Evolutionary conservation across 1,140 invertebrate genomes (phyloP).

Genomic region (Camponotus pennsylvanicus): DNA sequence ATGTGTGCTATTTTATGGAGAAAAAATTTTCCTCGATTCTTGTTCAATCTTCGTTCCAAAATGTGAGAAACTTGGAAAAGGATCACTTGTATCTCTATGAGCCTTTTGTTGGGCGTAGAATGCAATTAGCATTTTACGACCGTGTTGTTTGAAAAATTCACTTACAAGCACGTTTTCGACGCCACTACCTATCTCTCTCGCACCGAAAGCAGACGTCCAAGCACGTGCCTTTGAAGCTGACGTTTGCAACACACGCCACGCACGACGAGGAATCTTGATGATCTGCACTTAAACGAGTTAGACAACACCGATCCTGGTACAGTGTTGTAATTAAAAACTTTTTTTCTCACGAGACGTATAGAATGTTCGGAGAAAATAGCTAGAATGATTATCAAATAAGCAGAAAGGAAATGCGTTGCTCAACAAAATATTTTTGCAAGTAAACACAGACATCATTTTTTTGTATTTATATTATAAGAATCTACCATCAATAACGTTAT

Average conservation of each 20-base stretch:
- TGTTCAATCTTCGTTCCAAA: not conserved
- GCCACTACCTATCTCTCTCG: slow-evolving; percentile 25
- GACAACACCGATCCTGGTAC: slow-evolving; percentile 6
- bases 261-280: slow-evolving; percentile 37
- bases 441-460: not conserved
- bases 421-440: not conserved
- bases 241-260: slow-evolving; percentile 28
- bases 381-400: not conserved
- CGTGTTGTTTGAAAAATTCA: slow-evolving; percentile 17
- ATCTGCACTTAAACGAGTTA: slow-evolving; percentile 35
- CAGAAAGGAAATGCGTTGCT: too few species aligned
- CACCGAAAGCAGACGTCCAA: not conserved
- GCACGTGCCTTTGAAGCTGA: slow-evolving; percentile 41
- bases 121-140: slow-evolving; percentile 68
- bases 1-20: not conserved
- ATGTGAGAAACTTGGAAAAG: not conserved
- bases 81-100: not conserved
- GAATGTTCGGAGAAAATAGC: slow-evolving; percentile 2
- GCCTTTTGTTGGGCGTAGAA: not conserved
- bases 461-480: not conserved
- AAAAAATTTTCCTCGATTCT: not conserved
- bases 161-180: slow-evolving; percentile 46
- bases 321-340: slow-evolving; percentile 10
- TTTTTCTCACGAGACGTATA: not conserved
- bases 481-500: not conserved